Evolutionary conservation across 2,888 invertebrate species (phyloP).

Genomic region (Lycocerus yunnanus): DNA sequence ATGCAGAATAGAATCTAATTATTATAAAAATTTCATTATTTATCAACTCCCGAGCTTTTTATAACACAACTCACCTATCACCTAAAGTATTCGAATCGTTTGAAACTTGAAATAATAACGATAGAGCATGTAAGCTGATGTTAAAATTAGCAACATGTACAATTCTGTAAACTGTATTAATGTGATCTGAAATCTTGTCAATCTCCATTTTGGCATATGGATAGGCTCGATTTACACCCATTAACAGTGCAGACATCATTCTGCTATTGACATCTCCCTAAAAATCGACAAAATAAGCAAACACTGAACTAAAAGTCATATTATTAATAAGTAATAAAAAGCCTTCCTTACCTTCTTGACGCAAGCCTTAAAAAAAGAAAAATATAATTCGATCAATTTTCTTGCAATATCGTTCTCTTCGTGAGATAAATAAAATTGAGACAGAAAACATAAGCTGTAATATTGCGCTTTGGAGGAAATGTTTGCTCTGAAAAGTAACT

Average conservation of each 20-base stretch:
- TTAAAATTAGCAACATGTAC: constrained; percentile 81
- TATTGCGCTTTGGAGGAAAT: constrained; percentile 86
- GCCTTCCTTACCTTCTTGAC: constrained; percentile 76
- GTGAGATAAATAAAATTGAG: constrained; percentile 78
- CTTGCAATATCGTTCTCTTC: constrained; percentile 78
- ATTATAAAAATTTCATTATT: neutral
- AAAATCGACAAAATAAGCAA: constrained; percentile 19
- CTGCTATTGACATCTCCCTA: constrained; percentile 79
- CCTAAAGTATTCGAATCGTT: constrained; percentile 58
- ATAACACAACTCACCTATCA: constrained; percentile 59
- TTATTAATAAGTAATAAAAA: neutral
- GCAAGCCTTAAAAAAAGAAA: constrained; percentile 92
- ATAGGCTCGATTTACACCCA: constrained; percentile 83
- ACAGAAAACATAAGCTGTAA: constrained; percentile 90
- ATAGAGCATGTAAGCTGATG: constrained; percentile 62
- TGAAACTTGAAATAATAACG: constrained; percentile 67
- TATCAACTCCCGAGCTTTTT: neutral
- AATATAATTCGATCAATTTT: constrained; percentile 87
- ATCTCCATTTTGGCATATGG: constrained; percentile 75
- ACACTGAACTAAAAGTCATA: neutral
- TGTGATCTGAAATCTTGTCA: constrained; percentile 63
- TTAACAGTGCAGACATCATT: constrained; percentile 81
- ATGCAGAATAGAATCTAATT: constrained; percentile 79
- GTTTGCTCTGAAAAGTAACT: constrained; percentile 83
- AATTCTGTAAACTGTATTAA: constrained; percentile 79